Evolutionary conservation across 2,888 invertebrate genomes (phyloP).

Genomic region (Lepeophtheirus nordmannii): DNA sequence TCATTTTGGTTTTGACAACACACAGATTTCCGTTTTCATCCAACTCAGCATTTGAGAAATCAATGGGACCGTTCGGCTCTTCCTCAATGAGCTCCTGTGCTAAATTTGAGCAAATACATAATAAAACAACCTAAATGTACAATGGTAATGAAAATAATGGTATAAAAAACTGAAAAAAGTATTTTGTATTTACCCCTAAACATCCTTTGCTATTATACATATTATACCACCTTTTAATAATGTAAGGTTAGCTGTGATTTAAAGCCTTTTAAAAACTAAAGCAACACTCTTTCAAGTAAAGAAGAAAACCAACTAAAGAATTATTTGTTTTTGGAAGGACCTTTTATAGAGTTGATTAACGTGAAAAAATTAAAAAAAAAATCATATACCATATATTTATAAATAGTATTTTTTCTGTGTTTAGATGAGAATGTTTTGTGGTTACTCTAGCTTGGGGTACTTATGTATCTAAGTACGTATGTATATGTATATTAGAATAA

Average conservation of each 20-base stretch:
- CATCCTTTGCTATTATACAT: too few relatives aligned
- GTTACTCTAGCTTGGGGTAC: neutral
- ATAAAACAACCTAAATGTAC: neutral
- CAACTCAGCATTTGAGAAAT: constrained; percentile 1
- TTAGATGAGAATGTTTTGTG: neutral
- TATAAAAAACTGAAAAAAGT: too few relatives aligned
- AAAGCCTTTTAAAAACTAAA: too few relatives aligned
- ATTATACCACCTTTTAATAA: too few relatives aligned
- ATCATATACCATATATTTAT: neutral
- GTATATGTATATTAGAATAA: neutral
- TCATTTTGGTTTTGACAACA: constrained; percentile 16
- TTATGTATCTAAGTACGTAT: neutral
- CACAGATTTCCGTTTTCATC: constrained; percentile 8
- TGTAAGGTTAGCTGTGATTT: too few relatives aligned
- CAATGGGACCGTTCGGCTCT: constrained; percentile 19
- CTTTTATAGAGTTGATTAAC: neutral
- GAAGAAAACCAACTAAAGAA: neutral
- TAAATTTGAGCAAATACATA: neutral
- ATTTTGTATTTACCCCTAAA: too few relatives aligned
- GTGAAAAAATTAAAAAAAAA: neutral
- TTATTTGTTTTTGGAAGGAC: neutral
- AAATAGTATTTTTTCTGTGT: too few relatives aligned
- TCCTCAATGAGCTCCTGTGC: constrained; percentile 17
- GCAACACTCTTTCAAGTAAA: neutral
- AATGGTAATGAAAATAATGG: neutral